Base-by-base conservation (phyloP, 2,888 invertebrate genomes). In the Hypercompe scribonia region DNA sequence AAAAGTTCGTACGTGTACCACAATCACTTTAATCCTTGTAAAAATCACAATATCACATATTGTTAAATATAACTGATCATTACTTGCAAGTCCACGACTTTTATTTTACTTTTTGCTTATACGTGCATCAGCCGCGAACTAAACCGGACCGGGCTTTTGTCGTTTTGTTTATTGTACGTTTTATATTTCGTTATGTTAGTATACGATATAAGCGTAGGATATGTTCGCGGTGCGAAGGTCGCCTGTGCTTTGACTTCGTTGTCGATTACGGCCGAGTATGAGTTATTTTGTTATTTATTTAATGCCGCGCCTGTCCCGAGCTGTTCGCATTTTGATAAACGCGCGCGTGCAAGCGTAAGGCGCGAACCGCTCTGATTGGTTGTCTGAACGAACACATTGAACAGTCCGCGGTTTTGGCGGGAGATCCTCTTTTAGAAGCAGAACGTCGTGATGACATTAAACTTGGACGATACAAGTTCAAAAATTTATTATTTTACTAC, bases 321-420 rank as follows among this genome's bases (percentile, higher is more conserved):
- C 88, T 88, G 91, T 93, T 92, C 92, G 89, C 82, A 85, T 88
- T 90, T 93, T 92, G 90, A 94, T 93, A 93, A 92, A 92, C 87
- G 90, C 92, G 92, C 93, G 92, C 92, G 91, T 88, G 87, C 93
- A 87, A 84, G 84, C 89, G 91, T 88, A 89, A 88, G 87, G 90
- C 93, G 91, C 94, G 91, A 91, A 87, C 91, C 84, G 85, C 87
- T 93, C 88, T 94, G 94, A 95, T 95, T 95, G 94, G 94, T 85
- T 87, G 85, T 88, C 90, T 88, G 85, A 86, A 75, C 80, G 75
- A 76, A 78, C 82, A 84, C 78, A 85, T 79, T 77, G 84, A 84
- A 81, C 77, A 73, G 71, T 82, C 82, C 76, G 78, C 83, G 73
- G 82, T 88, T 91, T 94, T 91, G 92, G 93, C 92, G 92, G 92